Evolutionary conservation across 2,888 invertebrate species (phyloP).

Genomic region (Archips xylosteana): DNA sequence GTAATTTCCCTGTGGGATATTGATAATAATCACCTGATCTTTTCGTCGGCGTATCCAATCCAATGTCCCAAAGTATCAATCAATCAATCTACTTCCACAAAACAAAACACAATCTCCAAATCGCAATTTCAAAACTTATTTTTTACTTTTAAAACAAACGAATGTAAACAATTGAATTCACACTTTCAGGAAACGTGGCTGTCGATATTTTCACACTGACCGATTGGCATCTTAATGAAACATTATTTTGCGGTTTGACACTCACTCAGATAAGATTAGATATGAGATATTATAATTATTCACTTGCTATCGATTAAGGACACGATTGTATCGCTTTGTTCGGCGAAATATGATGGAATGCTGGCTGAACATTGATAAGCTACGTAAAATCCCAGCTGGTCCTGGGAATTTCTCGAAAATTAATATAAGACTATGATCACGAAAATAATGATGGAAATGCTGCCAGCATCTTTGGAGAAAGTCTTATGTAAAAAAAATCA

Average conservation of each 20-base stretch:
- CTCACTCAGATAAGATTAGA: conserved; percentile 32
- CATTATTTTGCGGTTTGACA: conserved; percentile 38
- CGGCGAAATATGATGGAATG: conserved; percentile 16
- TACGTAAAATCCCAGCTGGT: background rate
- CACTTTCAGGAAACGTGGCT: conserved; percentile 25
- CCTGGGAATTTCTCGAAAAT: no score
- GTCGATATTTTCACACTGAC: conserved; percentile 36
- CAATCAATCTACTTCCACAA: background rate
- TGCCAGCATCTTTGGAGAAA: no score
- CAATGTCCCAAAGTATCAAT: background rate
- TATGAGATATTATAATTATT: conserved; percentile 37
- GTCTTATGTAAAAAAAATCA: no score
- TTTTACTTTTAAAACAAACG: conserved; percentile 4
- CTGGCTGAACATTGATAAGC: background rate
- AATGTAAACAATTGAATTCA: conserved; percentile 6
- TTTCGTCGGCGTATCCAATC: background rate
- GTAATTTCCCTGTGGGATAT: no score
- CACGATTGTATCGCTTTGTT: conserved; percentile 17
- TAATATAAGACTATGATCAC: no score
- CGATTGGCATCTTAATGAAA: conserved; percentile 39
- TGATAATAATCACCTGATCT: background rate
- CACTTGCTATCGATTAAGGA: conserved; percentile 27
- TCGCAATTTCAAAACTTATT: background rate
- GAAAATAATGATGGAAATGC: no score
- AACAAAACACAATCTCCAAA: background rate